Percentiles rank a stretch among this genome's conserved stretches.
These are phyloP conservation scores for Theretra japonica DNA, from an alignment of 2,888 invertebrate genomes.

Conservation along the genomic window DNA sequence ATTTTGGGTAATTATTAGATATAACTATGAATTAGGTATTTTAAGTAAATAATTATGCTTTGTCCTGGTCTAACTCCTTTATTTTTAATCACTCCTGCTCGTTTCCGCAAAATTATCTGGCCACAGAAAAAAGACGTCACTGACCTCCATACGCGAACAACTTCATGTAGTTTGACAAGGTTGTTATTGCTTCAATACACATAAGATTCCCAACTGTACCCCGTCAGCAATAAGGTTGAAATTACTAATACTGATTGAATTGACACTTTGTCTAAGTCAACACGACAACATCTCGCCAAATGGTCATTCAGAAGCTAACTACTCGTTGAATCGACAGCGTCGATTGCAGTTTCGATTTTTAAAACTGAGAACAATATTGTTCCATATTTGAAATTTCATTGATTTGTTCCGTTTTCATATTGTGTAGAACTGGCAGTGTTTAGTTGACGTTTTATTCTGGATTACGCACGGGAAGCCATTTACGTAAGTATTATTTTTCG, in stretches of 20 bases:
- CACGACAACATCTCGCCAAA: conserved; percentile 53
- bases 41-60: conserved; percentile 38
- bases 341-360: conserved; percentile 36
- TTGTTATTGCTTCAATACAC: conserved; percentile 28
- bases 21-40: conserved; percentile 7
- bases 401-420: conserved; percentile 18
- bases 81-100: conserved; percentile 52
- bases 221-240: neutral
- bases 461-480: conserved; percentile 40
- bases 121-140: conserved; percentile 77
- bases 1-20: neutral
- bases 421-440: conserved; percentile 30
- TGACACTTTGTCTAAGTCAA: conserved; percentile 38
- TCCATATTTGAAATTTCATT: neutral
- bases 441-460: conserved; percentile 34
- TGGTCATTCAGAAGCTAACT: conserved; percentile 55
- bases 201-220: neutral
- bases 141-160: conserved; percentile 73
- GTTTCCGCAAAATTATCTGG: conserved; percentile 66
- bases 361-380: conserved; percentile 34
- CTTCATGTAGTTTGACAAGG: conserved; percentile 48
- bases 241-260: conserved; percentile 31
- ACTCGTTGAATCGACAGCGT: conserved; percentile 48
- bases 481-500: conserved; percentile 40
- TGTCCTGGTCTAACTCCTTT: conserved; percentile 48